Percentiles rank a stretch among this genome's conserved stretches.
Conservation (phyloP, 2,888 invertebrate genomes). For the Magallana nippona region DNA sequence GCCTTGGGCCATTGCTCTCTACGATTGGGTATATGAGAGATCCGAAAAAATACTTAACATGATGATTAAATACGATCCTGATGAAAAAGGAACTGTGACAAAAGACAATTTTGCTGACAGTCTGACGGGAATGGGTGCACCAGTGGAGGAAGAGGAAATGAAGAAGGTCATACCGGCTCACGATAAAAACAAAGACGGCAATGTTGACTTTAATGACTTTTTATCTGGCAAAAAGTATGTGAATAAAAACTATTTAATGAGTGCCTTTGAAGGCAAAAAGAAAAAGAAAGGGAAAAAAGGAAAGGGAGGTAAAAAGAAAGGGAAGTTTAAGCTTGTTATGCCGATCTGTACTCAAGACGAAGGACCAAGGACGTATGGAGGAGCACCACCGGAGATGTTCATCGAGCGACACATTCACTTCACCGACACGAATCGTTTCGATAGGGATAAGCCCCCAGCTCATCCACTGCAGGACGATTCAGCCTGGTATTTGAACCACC, state of each 20-base stretch:
- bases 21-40: conserved; percentile 76
- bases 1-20: conserved; percentile 76
- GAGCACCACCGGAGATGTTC: conserved; percentile 78
- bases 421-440: conserved; percentile 78
- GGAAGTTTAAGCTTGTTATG: conserved; percentile 79
- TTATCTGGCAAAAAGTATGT: conserved; percentile 79
- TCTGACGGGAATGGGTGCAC: conserved; percentile 72
- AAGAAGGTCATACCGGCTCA: conserved; percentile 69
- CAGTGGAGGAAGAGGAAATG: conserved; percentile 74
- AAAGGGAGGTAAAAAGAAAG: conserved; percentile 75
- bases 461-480: conserved; percentile 79
- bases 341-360: conserved; percentile 78
- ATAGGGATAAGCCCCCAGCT: conserved; percentile 76
- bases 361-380: conserved; percentile 75
- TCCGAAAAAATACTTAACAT: conserved; percentile 69
- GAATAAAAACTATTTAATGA: conserved; percentile 78
- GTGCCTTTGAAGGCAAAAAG: conserved; percentile 79
- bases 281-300: conserved; percentile 79
- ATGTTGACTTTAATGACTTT: conserved; percentile 78
- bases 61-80: conserved; percentile 76
- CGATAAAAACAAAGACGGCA: conserved; percentile 75
- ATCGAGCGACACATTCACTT: conserved; percentile 76
- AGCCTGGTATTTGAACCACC: conserved; percentile 79
- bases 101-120: conserved; percentile 74
- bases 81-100: conserved; percentile 70